Conservation (phyloP, 2,113 vertebrate species). For the Helogale parvula region DNA sequence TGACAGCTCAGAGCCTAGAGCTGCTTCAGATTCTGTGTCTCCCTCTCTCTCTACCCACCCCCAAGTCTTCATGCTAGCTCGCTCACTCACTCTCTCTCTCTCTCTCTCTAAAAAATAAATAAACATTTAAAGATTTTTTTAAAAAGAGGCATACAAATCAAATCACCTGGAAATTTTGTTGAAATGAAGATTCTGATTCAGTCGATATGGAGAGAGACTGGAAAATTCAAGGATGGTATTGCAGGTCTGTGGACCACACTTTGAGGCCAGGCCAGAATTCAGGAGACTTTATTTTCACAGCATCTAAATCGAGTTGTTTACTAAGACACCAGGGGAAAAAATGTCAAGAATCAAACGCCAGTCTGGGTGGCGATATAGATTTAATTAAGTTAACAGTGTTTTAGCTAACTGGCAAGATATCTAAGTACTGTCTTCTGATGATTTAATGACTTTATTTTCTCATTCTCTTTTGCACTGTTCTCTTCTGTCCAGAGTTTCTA, state of each 20-base stretch:
- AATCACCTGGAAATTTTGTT: not conserved
- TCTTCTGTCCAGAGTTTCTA: not conserved
- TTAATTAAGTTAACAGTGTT: not conserved
- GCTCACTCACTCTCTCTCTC: too few species aligned
- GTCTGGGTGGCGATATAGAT: not conserved
- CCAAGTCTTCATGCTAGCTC: too few species aligned
- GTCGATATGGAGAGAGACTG: not conserved
- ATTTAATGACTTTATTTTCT: not conserved
- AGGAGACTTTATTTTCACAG: not conserved
- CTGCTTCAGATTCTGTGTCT: too few species aligned
- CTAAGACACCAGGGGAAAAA: not conserved
- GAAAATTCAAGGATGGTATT: not conserved
- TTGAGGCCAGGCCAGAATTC: not conserved
- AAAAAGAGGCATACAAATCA: not conserved
- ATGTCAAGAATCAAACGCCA: not conserved
- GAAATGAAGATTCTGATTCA: not conserved
- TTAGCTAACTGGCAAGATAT: not conserved
- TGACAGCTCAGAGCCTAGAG: too few species aligned
- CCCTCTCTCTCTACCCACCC: too few species aligned
- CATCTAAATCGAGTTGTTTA: not conserved
- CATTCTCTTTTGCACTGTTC: not conserved
- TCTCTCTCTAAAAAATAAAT: too few species aligned
- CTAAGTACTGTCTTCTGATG: not conserved
- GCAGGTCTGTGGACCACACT: not conserved
- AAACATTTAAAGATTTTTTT: too few species aligned